Evolutionary conservation across 2,888 invertebrate genomes (phyloP).

Genomic region (Cryptocheilus praepositus): DNA sequence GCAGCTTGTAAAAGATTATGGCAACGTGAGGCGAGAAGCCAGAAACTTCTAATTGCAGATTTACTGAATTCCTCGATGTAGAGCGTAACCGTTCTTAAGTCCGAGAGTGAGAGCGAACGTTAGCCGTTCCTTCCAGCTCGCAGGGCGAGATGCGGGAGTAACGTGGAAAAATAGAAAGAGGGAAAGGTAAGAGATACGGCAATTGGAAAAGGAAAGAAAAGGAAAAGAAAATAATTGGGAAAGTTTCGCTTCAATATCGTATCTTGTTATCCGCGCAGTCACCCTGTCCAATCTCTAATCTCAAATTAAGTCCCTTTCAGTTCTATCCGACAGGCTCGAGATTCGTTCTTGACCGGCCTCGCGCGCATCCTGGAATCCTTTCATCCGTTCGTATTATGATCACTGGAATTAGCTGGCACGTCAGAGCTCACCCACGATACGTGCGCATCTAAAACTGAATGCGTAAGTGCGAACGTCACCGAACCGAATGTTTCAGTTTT

Average conservation of each 20-base stretch:
- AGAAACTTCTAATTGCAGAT: constrained; percentile 14
- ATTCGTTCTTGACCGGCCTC: not conserved
- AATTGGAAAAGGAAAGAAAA: not conserved
- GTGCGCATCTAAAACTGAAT: not conserved
- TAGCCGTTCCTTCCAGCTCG: too few relatives aligned
- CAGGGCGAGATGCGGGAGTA: too few relatives aligned
- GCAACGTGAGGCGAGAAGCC: not conserved
- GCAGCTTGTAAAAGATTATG: too few relatives aligned
- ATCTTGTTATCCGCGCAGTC: not conserved
- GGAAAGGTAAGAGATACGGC: too few relatives aligned
- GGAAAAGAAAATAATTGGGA: constrained; percentile 8
- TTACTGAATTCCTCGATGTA: not conserved
- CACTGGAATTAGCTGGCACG: not conserved
- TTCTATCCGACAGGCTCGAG: not conserved
- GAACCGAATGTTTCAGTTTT: too few relatives aligned
- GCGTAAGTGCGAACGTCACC: not conserved
- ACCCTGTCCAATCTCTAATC: constrained; percentile 14
- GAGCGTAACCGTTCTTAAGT: not conserved
- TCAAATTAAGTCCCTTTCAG: constrained; percentile 13
- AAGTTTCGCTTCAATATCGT: not conserved
- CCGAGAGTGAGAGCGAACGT: too few relatives aligned
- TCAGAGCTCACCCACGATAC: not conserved
- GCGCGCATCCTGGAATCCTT: not conserved
- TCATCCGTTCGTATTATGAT: constrained; percentile 15
- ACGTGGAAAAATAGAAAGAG: too few relatives aligned